These are phyloP conservation scores for Bovichtus variegatus DNA, from an alignment of 2,797 vertebrate species.

Conservation along the genomic window DNA sequence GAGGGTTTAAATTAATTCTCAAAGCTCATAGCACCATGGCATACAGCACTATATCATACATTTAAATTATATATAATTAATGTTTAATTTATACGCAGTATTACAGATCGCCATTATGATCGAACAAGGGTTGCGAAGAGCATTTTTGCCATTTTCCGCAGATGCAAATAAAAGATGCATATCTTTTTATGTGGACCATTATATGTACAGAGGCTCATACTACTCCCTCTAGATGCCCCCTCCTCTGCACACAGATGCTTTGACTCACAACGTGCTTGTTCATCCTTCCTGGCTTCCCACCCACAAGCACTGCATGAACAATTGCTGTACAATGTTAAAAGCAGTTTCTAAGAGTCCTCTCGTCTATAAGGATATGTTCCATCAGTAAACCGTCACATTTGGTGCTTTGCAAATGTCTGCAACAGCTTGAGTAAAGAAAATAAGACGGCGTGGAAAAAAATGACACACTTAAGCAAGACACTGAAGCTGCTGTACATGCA, in stretches of 20 bases:
- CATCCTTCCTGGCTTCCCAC: conserved; percentile 28
- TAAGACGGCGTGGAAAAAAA: background rate
- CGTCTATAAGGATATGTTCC: background rate
- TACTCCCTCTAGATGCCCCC: background rate
- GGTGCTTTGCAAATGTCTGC: conserved; percentile 7
- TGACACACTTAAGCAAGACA: background rate
- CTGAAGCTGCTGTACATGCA: background rate
- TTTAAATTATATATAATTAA: background rate
- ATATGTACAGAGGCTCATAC: background rate
- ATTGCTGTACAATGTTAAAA: background rate
- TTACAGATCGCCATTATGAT: background rate
- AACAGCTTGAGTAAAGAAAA: conserved; percentile 23
- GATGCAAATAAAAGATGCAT: background rate
- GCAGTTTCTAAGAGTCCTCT: background rate
- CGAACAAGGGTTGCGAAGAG: background rate
- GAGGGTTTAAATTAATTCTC: background rate
- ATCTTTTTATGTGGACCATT: background rate
- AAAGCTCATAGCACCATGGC: background rate
- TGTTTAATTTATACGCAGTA: background rate
- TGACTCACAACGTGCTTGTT: conserved; percentile 4
- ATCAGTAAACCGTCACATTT: background rate
- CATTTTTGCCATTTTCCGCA: background rate
- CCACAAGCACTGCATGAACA: conserved; percentile 8
- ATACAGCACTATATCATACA: background rate
- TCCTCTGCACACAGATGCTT: conserved; percentile 24